Conservation (phyloP, 2,113 vertebrate species). For the Crocuta crocuta region DNA sequence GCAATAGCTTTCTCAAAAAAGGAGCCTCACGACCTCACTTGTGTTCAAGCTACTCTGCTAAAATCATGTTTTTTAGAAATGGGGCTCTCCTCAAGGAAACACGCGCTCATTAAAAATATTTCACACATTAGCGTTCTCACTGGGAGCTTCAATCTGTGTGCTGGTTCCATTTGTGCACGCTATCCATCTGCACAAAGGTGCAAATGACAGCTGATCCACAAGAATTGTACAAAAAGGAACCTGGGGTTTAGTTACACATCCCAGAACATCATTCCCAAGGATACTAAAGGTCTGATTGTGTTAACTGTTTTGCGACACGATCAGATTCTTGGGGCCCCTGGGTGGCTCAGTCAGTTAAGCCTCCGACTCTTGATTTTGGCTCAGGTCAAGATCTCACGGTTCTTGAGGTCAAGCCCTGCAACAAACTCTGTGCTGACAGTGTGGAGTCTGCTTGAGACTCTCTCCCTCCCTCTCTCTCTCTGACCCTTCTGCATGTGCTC, state of each 20-base stretch:
- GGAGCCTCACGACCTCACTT: neutral
- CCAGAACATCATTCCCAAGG: neutral
- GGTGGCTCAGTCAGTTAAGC: too few relatives aligned
- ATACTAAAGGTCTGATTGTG: neutral
- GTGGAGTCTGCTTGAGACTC: too few relatives aligned
- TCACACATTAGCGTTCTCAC: neutral
- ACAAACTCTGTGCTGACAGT: too few relatives aligned
- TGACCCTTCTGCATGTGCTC: too few relatives aligned
- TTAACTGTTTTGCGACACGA: neutral
- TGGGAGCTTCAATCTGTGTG: neutral
- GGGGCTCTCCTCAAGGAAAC: neutral
- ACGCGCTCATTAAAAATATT: neutral
- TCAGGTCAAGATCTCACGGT: too few relatives aligned
- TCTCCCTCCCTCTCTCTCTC: too few relatives aligned
- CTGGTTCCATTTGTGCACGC: accelerated
- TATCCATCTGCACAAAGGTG: neutral
- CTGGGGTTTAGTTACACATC: neutral
- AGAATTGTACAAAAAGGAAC: neutral
- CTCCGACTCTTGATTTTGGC: too few relatives aligned
- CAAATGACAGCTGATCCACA: accelerated
- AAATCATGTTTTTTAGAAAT: neutral
- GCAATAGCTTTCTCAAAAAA: neutral
- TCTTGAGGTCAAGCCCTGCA: too few relatives aligned
- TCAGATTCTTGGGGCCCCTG: neutral
- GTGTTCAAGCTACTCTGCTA: neutral